phyloP scores from a whole-genome alignment of 2,888 invertebrate species.

The Digitonthophagus gazella region DNA sequence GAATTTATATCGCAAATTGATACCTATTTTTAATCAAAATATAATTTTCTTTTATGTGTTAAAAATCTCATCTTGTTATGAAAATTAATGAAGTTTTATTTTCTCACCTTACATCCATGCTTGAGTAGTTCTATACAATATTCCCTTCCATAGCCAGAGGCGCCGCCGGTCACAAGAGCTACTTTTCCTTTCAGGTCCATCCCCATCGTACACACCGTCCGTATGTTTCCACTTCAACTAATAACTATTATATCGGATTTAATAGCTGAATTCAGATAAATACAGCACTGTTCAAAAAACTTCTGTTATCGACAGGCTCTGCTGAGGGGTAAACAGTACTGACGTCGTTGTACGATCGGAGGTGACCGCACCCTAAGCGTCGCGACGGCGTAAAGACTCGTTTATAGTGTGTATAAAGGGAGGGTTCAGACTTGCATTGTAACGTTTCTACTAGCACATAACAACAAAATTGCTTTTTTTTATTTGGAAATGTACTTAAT shows the following conservation, averaged over 20 bases:
- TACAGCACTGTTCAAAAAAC: neutral
- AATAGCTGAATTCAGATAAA: slow-evolving; percentile 3
- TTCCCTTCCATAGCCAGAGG: slow-evolving; percentile 71
- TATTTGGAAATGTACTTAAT: no score
- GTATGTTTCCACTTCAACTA: neutral
- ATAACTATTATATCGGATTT: slow-evolving; percentile 1
- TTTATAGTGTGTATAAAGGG: neutral
- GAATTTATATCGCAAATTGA: slow-evolving; percentile 73
- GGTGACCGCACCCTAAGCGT: slow-evolving; percentile 36
- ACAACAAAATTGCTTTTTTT: no score
- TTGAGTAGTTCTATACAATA: slow-evolving; percentile 69
- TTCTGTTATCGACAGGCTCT: neutral
- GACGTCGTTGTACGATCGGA: slow-evolving; percentile 1
- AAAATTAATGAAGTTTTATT: neutral
- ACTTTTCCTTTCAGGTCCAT: slow-evolving; percentile 77
- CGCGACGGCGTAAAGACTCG: slow-evolving; percentile 34
- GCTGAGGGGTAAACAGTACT: neutral
- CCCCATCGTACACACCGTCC: neutral
- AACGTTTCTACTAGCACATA: no score
- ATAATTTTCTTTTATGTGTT: neutral
- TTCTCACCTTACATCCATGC: slow-evolving; percentile 68
- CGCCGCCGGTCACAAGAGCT: slow-evolving; percentile 70
- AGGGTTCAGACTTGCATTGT: no score
- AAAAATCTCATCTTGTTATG: neutral
- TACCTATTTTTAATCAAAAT: slow-evolving; percentile 56